Conservation (phyloP, 2,888 invertebrate genomes). For the Drosophila parthenogenetica region DNA sequence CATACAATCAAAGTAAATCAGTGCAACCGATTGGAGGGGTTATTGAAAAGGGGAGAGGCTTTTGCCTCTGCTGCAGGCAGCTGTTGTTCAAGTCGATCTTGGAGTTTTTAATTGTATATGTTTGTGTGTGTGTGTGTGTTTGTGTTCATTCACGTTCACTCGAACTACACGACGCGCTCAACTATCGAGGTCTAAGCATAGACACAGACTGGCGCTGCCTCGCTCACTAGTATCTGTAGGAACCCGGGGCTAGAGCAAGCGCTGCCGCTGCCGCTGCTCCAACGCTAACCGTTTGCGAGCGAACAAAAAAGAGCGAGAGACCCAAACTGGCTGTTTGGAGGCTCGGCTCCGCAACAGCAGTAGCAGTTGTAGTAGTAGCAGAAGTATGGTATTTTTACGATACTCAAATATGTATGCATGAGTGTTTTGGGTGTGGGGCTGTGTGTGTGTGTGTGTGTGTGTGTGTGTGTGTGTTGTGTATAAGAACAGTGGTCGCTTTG, state of each 20-base stretch:
- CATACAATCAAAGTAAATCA: constrained; percentile 3
- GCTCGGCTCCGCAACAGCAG: constrained; percentile 44
- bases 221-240: constrained; percentile 54
- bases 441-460: no score
- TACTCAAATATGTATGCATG: constrained; percentile 10
- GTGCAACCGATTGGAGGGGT: constrained; percentile 16
- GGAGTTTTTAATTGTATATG: constrained; percentile 23
- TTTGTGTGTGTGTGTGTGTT: neutral
- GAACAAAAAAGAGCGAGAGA: constrained; percentile 32
- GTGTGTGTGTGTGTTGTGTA: neutral
- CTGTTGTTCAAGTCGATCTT: constrained; percentile 52
- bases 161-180: constrained; percentile 52
- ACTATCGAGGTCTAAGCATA: constrained; percentile 80
- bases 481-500: constrained; percentile 16
- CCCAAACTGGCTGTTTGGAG: constrained; percentile 47
- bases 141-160: constrained; percentile 8
- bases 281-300: constrained; percentile 24
- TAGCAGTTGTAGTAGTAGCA: neutral
- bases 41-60: constrained; percentile 12
- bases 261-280: constrained; percentile 4
- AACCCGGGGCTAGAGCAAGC: constrained; percentile 37
- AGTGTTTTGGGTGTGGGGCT: neutral
- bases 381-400: constrained; percentile 15
- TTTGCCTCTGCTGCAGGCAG: neutral
- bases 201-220: constrained; percentile 72